Evolutionary conservation across 2,113 vertebrate species (phyloP).

Genomic region (Plecotus auritus): DNA sequence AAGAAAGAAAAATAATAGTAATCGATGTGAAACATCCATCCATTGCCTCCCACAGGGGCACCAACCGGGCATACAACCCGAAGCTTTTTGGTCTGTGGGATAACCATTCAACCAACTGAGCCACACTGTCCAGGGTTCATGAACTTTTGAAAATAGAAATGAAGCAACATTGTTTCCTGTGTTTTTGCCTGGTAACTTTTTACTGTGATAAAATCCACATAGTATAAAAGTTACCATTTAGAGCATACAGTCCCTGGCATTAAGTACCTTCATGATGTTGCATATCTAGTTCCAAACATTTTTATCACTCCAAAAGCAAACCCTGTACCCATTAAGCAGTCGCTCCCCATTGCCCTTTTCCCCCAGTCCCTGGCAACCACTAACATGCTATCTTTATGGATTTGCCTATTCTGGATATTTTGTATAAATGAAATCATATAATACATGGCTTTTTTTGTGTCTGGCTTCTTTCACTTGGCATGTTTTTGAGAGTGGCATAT

Average conservation of each 20-base stretch:
- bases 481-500: slow-evolving; percentile 14
- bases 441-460: background rate
- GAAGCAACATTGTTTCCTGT: background rate
- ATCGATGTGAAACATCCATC: no score
- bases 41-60: no score
- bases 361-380: background rate
- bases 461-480: slow-evolving; percentile 15
- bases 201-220: background rate
- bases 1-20: no score
- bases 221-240: background rate
- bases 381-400: background rate
- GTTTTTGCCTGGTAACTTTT: background rate
- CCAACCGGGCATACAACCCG: background rate
- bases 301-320: background rate
- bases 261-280: slow-evolving; percentile 3
- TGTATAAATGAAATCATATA: background rate
- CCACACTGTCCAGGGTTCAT: background rate
- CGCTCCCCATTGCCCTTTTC: background rate
- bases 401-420: slow-evolving; percentile 45
- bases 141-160: background rate
- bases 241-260: background rate
- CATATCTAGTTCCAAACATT: slow-evolving; percentile 36
- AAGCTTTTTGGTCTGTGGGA: background rate
- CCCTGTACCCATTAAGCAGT: background rate
- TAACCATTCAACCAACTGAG: background rate